Percentiles rank a stretch among this genome's conserved stretches.
These are phyloP conservation scores for Asbolus verrucosus DNA, from an alignment of 1,140 invertebrate species.

Conservation along the genomic window DNA sequence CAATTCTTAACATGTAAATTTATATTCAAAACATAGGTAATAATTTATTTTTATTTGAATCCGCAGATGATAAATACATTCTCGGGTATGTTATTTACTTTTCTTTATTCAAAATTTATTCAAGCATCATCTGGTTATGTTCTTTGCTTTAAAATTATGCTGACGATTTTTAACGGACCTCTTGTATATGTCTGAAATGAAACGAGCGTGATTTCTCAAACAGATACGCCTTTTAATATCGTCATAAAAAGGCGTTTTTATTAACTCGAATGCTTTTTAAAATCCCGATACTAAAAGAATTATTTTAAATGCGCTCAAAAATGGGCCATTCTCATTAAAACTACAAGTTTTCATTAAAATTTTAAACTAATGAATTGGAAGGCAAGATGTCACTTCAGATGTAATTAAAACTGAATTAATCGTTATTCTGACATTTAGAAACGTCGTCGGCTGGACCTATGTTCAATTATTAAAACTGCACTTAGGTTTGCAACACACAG, in stretches of 20 bases:
- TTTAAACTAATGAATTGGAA: conserved; percentile 32
- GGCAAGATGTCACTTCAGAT: conserved; percentile 25
- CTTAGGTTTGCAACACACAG: too few species aligned
- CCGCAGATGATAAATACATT: conserved; percentile 25
- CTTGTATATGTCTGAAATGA: conserved; percentile 10
- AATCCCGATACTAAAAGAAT: conserved; percentile 19
- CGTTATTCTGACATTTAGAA: conserved; percentile 33
- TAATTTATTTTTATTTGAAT: conserved; percentile 39
- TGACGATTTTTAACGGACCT: conserved; percentile 16
- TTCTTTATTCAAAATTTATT: conserved; percentile 17
- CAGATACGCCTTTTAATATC: conserved; percentile 33
- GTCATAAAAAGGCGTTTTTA: conserved; percentile 28
- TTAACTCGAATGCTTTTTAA: conserved; percentile 27
- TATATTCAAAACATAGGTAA: conserved; percentile 31
- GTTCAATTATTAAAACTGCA: conserved; percentile 28
- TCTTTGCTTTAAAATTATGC: conserved; percentile 19
- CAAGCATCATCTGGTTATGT: conserved; percentile 23
- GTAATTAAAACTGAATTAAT: conserved; percentile 37
- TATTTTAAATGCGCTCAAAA: conserved; percentile 13
- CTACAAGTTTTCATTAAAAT: conserved; percentile 10
- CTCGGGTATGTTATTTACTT: conserved; percentile 18
- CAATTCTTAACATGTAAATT: conserved; percentile 8
- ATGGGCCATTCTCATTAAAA: not conserved
- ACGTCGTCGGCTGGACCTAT: conserved; percentile 16
- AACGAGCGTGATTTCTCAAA: conserved; percentile 15